Conservation (phyloP, 2,888 invertebrate species). For the Drosophila picticornis region DNA sequence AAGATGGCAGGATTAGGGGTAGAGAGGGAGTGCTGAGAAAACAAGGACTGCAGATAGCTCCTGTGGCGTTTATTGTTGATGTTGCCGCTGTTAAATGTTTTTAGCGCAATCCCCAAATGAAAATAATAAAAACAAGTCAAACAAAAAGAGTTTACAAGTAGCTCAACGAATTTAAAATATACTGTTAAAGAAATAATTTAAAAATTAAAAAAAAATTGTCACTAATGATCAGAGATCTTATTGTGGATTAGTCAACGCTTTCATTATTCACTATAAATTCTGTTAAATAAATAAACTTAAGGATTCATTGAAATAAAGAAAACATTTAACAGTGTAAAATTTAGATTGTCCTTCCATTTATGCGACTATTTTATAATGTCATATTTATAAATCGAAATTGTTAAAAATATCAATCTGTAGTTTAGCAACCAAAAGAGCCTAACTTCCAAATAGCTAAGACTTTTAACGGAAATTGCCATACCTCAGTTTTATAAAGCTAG, state of each 20-base stretch:
- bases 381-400: background rate
- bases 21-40: slow-evolving; percentile 8
- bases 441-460: background rate
- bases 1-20: background rate
- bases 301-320: background rate
- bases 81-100: slow-evolving; percentile 70
- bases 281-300: background rate
- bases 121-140: slow-evolving; percentile 28
- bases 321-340: background rate
- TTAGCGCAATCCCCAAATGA: slow-evolving; percentile 43
- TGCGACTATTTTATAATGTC: background rate
- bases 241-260: background rate
- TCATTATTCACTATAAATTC: background rate
- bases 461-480: background rate
- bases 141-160: background rate
- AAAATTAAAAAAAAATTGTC: background rate
- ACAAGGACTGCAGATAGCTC: slow-evolving; percentile 43
- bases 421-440: background rate
- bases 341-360: background rate
- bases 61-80: slow-evolving; percentile 51
- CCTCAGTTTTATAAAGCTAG: background rate
- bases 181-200: background rate
- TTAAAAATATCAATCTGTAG: background rate
- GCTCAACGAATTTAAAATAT: slow-evolving; percentile 12
- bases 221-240: background rate